Evolutionary conservation across 2,888 invertebrate species (phyloP), one percentile per base, ranked within the genome.

Genomic region (Conus canariensis): DNA sequence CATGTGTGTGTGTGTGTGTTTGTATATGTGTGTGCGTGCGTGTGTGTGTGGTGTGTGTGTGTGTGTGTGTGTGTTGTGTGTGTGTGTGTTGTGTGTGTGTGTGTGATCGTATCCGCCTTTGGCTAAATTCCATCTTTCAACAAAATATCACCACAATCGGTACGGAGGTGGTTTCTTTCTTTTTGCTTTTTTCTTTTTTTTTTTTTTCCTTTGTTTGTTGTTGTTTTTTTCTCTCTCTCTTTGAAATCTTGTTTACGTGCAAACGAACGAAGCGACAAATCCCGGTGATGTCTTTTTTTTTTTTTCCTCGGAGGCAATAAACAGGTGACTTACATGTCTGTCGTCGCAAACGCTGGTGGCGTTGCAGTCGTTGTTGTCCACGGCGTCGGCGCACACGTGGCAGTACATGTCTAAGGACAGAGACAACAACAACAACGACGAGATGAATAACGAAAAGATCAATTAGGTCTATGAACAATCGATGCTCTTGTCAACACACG

Each of bases 301-400:
- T 45, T 45, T 45, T 45, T 45, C 3, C 45, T 45, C 3, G 4
- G 4, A 45, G 45, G 45, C 2, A 45, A 45, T 45, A 45, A 45
- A 45, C 45, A 45, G 45, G 4, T 45, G 56, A 67, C 88, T 88
- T 25, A 90, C 90, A 22, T 88, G 88, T 8, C 64, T 87, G n/a
- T 25, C 10, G 70, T 89, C 90, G 56, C 90, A 90, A 45, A 89
- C 67, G n/a, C 70, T 58, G 45, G 90, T 90, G 87, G 67, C 45
- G 85, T 89, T 90, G 77, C 90, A 90, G 83, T 87, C 89, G 64
- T 89, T 89, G 89, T 90, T 89, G 85, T 83, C 89, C 16, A 83
- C 83, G 22, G 89, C 90, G 60, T 89, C 90, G 59, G 58, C 60
- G 74, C 89, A 90, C 70, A 87, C 87, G 56, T 90, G 90, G 67